These are phyloP conservation scores for Phylloscopus trochiloides DNA, from an alignment of 2,113 vertebrate genomes.

Conservation along the genomic window DNA sequence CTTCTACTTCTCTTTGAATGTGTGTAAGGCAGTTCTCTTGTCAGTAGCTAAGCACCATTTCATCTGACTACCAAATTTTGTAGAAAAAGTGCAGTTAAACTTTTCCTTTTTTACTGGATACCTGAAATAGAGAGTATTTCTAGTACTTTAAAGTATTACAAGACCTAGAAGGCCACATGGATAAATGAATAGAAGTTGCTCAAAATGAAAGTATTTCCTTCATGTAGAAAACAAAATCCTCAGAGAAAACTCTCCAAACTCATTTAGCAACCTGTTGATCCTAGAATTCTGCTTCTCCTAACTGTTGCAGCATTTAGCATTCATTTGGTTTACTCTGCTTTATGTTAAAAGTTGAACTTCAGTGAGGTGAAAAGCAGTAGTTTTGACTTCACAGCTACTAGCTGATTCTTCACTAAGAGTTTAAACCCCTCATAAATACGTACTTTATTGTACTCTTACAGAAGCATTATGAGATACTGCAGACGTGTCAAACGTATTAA, in stretches of 20 bases:
- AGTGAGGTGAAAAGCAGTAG: neutral
- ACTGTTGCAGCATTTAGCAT: neutral
- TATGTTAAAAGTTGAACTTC: neutral
- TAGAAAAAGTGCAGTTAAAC: neutral
- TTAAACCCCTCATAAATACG: neutral
- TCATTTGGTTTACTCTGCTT: neutral
- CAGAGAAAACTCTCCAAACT: neutral
- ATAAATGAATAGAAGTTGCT: neutral
- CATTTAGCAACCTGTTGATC: neutral
- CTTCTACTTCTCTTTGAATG: rapidly evolving
- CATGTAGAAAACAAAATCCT: neutral
- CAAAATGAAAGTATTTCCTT: neutral
- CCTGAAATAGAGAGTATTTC: neutral
- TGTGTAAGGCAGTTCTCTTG: neutral
- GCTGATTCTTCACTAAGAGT: neutral
- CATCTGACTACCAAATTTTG: neutral
- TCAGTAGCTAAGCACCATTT: neutral
- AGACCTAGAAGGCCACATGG: neutral
- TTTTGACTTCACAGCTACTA: neutral
- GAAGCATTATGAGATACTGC: neutral
- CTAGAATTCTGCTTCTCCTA: neutral
- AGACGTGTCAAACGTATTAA: neutral
- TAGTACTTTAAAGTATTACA: neutral
- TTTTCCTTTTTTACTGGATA: neutral
- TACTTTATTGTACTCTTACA: neutral